Evolutionary conservation across 2,797 vertebrate genomes (phyloP), one percentile per base, ranked within the genome.

Genomic region (Euthynnus affinis): DNA sequence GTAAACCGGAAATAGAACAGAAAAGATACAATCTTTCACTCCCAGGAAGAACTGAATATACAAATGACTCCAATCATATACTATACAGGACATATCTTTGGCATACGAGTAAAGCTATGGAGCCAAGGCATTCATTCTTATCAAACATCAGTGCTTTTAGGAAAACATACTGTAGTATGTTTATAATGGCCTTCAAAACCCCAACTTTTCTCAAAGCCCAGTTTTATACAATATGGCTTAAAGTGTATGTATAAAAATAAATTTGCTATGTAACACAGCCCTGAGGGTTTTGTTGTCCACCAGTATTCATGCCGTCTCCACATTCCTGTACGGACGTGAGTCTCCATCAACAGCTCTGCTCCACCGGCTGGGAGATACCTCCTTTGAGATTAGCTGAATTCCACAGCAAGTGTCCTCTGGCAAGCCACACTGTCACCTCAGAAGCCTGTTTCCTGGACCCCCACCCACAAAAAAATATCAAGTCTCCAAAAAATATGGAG

Each of bases 401-500:
- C 88, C 93, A 95, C 92, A 91, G 93, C 93, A 87, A 90, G 93
- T 92, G 95, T 95, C 94, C 87, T 93, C 91, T 95, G 93, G 94
- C 94, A 93, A 88, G 91, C 86, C 95, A 94, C 89, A 86, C 82
- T 88, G 93, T 94, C 93, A 86, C 92, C 95, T 95, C 94, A 93
- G 93, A 95, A 91, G 92, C 88, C 85, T 92, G 93, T 92, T 92
- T 90, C 87, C 92, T 90, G 81, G 77, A 91, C 81, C 85, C 86
- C 84, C 70, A 84, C 75, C 80, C 75, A 94, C 93, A 94, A 96
- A 96, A 93, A 94, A 48, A 96, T 93, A 95, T 94, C 63, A 94
- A 94, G 95, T 95, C 98, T 98, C 98, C 97, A 92, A 95, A 97
- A 98, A 99, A 99, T 98, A 96, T 97, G 98, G 97, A 99, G 98